Percentiles rank a stretch among this genome's conserved stretches.
Evolutionary conservation across 2,113 vertebrate species (phyloP).

Genomic region (Macrotis lagotis): DNA sequence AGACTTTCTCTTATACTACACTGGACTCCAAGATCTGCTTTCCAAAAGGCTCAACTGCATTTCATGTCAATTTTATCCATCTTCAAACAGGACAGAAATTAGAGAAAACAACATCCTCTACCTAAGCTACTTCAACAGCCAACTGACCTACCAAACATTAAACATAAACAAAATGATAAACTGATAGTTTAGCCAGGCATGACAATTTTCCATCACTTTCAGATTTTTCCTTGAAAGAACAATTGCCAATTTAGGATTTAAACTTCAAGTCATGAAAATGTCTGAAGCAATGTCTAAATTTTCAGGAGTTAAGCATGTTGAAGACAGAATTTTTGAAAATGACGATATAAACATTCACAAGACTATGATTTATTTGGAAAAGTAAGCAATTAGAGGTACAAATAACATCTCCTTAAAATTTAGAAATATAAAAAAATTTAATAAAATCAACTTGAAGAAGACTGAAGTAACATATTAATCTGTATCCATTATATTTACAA

Average conservation of each 20-base stretch:
- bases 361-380: neutral
- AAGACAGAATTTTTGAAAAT: neutral
- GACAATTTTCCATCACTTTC: slow-evolving; percentile 9
- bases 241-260: neutral
- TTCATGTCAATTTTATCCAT: neutral
- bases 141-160: neutral
- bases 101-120: neutral
- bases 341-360: neutral
- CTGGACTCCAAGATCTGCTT: neutral
- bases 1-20: neutral
- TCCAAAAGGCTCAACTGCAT: neutral
- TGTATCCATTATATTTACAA: neutral
- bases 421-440: neutral
- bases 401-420: neutral
- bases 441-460: neutral
- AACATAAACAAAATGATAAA: neutral
- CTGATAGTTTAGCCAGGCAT: neutral
- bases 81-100: neutral
- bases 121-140: neutral
- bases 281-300: neutral
- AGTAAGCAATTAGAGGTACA: neutral
- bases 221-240: neutral
- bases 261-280: neutral
- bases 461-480: neutral
- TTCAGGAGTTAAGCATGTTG: neutral